Base-by-base conservation (phyloP, 2,113 vertebrate species). In the Chascanopsetta lugubris region DNA sequence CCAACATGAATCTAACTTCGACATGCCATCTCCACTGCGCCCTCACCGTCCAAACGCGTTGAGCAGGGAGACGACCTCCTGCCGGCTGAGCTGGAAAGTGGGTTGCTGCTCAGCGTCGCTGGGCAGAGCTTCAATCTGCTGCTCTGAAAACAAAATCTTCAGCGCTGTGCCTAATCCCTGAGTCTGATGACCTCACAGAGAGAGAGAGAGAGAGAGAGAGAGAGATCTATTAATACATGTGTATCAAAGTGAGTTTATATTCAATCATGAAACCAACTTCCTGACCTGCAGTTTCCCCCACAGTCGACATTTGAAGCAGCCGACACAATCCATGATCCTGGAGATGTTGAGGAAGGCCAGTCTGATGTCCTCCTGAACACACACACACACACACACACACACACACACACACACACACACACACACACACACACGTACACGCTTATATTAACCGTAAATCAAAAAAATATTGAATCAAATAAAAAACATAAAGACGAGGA, bases 251-350 rank as follows among this genome's bases (percentile, higher is more conserved):
- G 13, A 17, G 12, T 15, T 13, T 2, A 15, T 38, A 5, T 38
- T 38, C 12, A n/a, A 38, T 4, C 34, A 38, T 38, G 12, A 17
- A 38, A 17, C 5, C 34, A 20, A n/a, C 12, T 36, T 36, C 15
- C 42, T 61, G 48, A 95, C 96, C 94, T 98, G 97, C 67, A 98
- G 10, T 87, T 98, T 98, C 40, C 97, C 97, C 96, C 96, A 98
- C 10, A 98, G 91, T 6, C 96, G 93, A 57, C 97, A 98, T 58
- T 98, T 98, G 71, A 96, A 93, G 89, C 96, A 98, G 61, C 94
- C 96, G 17, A 98, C 95, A 1, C 96, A 98, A 80, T 97, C 96
- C 95, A 98, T 98, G 66, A 98, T 98, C 86, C 89, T 94, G 2
- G 97, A 97, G 86, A 98, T 98, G 55, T 98, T 98, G 86, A 92